Conservation (phyloP, 92 coral and sea anemone genomes). For the Pocillopora meandrina region DNA sequence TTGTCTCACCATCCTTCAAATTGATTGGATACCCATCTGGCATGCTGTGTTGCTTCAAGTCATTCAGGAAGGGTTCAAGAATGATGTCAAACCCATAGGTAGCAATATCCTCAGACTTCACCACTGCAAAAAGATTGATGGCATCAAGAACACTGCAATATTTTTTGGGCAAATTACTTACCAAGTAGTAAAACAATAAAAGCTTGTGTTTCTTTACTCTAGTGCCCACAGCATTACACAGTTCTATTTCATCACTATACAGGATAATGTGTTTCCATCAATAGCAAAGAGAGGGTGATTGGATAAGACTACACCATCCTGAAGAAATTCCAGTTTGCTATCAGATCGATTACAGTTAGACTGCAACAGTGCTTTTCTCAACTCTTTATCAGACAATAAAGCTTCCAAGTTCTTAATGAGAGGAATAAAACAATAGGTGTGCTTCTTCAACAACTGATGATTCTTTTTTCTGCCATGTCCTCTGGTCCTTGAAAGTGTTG, state of each 20-base stretch:
- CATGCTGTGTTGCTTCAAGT: constrained; percentile 25
- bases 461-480: background rate
- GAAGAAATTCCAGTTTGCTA: constrained; percentile 51
- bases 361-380: constrained; percentile 16
- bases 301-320: constrained; percentile 51
- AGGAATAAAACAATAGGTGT: constrained; percentile 7
- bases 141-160: constrained; percentile 44
- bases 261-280: constrained; percentile 30
- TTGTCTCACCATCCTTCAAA: background rate
- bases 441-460: background rate
- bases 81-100: constrained; percentile 51
- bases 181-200: constrained; percentile 53
- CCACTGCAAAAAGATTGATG: constrained; percentile 40
- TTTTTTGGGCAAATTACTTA: constrained; percentile 36
- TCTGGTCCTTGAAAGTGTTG: background rate
- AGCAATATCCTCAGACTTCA: constrained; percentile 18
- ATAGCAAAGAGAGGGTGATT: constrained; percentile 49
- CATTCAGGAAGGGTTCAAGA: constrained; percentile 44
- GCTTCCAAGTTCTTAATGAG: constrained; percentile 4
- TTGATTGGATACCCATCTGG: constrained; percentile 25
- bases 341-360: constrained; percentile 13
- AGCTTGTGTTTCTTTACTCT: constrained; percentile 56
- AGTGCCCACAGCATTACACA: constrained; percentile 61
- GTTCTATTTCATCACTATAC: constrained; percentile 62
- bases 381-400: constrained; percentile 33